Conservation (phyloP, 1,140 invertebrate species). For the Nebria ingens region DNA sequence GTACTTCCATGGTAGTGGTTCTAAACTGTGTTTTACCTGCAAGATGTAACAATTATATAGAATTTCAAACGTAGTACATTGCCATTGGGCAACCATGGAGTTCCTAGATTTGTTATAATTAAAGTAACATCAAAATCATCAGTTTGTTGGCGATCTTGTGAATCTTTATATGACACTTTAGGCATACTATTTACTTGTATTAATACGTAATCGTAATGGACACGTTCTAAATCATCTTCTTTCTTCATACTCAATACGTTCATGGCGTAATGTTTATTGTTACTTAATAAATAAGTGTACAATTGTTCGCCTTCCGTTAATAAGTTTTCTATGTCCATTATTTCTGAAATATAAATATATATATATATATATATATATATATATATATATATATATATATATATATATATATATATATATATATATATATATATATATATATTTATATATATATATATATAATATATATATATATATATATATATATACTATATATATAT, state of each 20-base stretch:
- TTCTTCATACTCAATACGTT: conserved; percentile 56
- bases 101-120: conserved; percentile 49
- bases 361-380: no score
- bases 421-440: no score
- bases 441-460: no score
- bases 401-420: no score
- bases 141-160: conserved; percentile 48
- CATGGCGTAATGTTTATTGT: conserved; percentile 61
- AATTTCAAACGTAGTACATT: conserved; percentile 55
- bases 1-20: not conserved
- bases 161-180: conserved; percentile 48
- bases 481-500: no score
- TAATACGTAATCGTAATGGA: conserved; percentile 46
- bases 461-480: no score
- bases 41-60: conserved; percentile 58
- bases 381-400: no score
- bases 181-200: conserved; percentile 48
- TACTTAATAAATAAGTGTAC: conserved; percentile 61
- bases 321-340: conserved; percentile 47
- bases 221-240: conserved; percentile 29
- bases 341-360: conserved; percentile 36
- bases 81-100: conserved; percentile 32
- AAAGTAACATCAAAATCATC: conserved; percentile 62
- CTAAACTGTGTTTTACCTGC: conserved; percentile 32
- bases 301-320: conserved; percentile 54